Percentiles rank a stretch among this genome's conserved stretches.
Conservation (phyloP, 2,797 vertebrate genomes). For the Knipowitschia caucasica region DNA sequence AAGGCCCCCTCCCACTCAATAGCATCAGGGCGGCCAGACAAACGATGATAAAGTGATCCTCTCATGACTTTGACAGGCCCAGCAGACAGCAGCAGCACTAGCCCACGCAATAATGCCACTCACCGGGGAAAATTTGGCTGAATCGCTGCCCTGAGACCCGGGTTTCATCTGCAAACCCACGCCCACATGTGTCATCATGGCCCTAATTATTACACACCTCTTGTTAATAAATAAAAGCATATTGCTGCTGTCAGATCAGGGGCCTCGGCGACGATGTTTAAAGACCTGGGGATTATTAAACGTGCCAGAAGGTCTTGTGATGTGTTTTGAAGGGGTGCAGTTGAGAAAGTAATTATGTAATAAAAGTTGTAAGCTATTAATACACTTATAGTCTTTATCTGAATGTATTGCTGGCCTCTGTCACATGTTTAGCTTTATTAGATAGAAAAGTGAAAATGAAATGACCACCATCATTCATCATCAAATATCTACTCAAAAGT, state of each 20-base stretch:
- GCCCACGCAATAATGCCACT: slow-evolving; percentile 86
- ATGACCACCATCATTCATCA: too few species aligned
- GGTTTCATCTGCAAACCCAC: slow-evolving; percentile 56
- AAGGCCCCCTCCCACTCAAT: slow-evolving; percentile 85
- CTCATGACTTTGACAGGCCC: slow-evolving; percentile 83
- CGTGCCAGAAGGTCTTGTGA: neutral
- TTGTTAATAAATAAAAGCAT: slow-evolving; percentile 57
- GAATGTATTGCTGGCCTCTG: too few species aligned
- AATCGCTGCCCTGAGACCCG: slow-evolving; percentile 39
- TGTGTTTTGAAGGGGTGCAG: too few species aligned
- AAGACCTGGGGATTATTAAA: slow-evolving; percentile 8
- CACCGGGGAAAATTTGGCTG: slow-evolving; percentile 59
- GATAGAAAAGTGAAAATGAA: too few species aligned
- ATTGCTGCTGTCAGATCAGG: slow-evolving; percentile 48
- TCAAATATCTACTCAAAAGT: too few species aligned
- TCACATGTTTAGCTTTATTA: too few species aligned
- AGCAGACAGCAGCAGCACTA: slow-evolving; percentile 83
- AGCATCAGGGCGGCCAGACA: slow-evolving; percentile 86
- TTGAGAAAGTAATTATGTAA: too few species aligned
- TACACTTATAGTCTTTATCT: too few species aligned
- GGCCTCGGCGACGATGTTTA: neutral
- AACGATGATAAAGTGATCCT: slow-evolving; percentile 99
- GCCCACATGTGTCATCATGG: slow-evolving; percentile 38
- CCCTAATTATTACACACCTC: slow-evolving; percentile 56
- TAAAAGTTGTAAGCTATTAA: too few species aligned